Base-by-base conservation (phyloP, 2,113 vertebrate genomes). In the Sturnus vulgaris region DNA sequence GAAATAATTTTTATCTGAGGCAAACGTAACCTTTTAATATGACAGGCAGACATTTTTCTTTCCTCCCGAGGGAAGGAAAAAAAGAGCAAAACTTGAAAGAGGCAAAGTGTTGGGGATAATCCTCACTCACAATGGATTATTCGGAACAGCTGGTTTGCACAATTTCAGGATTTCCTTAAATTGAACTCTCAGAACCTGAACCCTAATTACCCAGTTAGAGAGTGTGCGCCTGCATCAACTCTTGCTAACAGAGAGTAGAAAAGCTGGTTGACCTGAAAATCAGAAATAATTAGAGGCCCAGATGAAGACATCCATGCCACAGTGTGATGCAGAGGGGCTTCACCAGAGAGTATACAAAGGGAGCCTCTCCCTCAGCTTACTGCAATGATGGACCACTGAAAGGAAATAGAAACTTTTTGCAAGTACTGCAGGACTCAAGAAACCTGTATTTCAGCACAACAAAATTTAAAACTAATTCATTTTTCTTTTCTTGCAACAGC, bases 81-180 rank as follows among this genome's bases (percentile, higher is more conserved):
- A 87, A 52, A 50, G 59, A 79, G 78, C 44, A 94, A 75, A 92
- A 87, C 82, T 81, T 85, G 50, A 85, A 93, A 66, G 84, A 91
- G 52, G 78, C 11, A 69, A 95, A 72, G 56, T 70, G 56, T 82
- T 89, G 82, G 89, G 80, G 84, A 95, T 93, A 95, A 88, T 84
- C 93, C 82, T 87, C 39, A 57, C 71, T 84, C 79, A 93, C 88
- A 93, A 91, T 73, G 73, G 65, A 92, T 90, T 93, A 96, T 86
- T 94, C 0, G 3, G 68, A 95, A 82, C 92, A 90, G 72, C 69
- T 90, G 93, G 28, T 91, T 93, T 88, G 88, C 84, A 91, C 75
- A 79, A 40, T 92, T 95, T 91, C 75, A 90, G 84, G 68, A 94
- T 95, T 96, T 96, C 90, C 93, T 93, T 82, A 95, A 93, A 92